Conservation (phyloP, 2,888 invertebrate species). For the Seladonia tumulorum region DNA sequence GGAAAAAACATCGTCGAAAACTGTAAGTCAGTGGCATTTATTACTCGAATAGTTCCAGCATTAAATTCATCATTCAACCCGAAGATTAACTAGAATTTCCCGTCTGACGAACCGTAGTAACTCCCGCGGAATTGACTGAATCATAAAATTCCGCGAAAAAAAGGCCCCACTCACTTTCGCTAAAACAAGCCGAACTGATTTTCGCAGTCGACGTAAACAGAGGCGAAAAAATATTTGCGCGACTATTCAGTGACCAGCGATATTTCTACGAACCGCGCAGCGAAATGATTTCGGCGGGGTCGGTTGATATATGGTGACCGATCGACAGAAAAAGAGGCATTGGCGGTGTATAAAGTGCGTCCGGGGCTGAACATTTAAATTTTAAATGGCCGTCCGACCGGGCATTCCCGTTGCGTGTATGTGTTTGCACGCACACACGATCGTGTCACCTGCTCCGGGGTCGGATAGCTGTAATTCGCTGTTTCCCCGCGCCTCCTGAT, state of each 20-base stretch:
- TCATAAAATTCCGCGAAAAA: neutral
- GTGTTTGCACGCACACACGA: conserved; percentile 66
- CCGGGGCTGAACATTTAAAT: conserved; percentile 76
- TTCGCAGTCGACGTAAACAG: neutral
- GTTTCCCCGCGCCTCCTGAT: conserved; percentile 61
- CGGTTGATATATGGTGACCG: conserved; percentile 21
- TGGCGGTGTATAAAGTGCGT: conserved; percentile 73
- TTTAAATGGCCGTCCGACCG: conserved; percentile 75
- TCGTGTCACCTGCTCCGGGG: conserved; percentile 30
- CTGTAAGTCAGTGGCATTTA: no score
- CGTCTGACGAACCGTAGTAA: neutral
- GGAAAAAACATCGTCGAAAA: no score
- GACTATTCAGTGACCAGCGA: neutral
- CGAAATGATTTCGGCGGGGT: conserved; percentile 22
- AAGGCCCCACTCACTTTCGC: neutral
- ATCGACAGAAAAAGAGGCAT: conserved; percentile 46
- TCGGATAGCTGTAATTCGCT: conserved; percentile 77
- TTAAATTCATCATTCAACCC: neutral
- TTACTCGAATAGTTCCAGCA: no score
- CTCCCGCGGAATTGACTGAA: neutral
- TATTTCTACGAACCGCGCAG: conserved; percentile 18
- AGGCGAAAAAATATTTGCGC: neutral
- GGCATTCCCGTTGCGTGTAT: conserved; percentile 71
- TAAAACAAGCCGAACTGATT: neutral
- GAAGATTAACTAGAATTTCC: neutral